Percentiles rank a stretch among this genome's conserved stretches.
These are phyloP conservation scores for Scaptomyza graminum DNA, from an alignment of 1,140 invertebrate species.

Conservation along the genomic window DNA sequence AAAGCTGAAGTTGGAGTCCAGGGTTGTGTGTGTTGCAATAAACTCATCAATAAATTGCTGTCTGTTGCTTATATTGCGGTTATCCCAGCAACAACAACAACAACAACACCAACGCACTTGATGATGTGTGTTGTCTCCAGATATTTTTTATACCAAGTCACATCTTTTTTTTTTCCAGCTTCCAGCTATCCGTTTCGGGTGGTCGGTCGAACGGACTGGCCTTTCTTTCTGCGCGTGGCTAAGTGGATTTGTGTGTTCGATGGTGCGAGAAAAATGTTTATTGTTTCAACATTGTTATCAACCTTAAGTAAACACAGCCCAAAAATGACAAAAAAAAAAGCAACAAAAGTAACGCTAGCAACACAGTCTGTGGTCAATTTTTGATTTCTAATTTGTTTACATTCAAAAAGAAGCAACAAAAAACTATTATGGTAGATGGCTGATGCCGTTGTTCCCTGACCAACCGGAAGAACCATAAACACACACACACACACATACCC, in stretches of 20 bases:
- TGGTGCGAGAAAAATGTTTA: constrained; percentile 83
- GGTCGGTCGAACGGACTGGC: constrained; percentile 30
- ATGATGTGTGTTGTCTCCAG: constrained; percentile 20
- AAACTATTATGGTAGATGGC: constrained; percentile 68
- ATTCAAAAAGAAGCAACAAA: constrained; percentile 31
- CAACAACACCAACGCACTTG: constrained; percentile 53
- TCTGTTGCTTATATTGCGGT: constrained; percentile 58
- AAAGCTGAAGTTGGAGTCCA: constrained; percentile 1
- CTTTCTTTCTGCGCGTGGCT: constrained; percentile 71
- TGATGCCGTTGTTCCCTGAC: constrained; percentile 10
- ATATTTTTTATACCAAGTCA: not conserved
- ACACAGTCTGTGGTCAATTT: constrained; percentile 57
- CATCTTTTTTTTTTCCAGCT: not conserved
- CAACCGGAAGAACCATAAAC: constrained; percentile 61
- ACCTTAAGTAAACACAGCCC: constrained; percentile 71
- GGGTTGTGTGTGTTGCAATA: constrained; percentile 66
- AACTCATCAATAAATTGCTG: constrained; percentile 84
- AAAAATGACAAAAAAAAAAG: not conserved
- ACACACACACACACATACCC: constrained; percentile 20
- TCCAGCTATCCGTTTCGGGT: constrained; percentile 4
- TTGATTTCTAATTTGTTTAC: constrained; percentile 84
- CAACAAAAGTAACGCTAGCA: no score
- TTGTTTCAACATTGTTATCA: constrained; percentile 84
- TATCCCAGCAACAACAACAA: constrained; percentile 35
- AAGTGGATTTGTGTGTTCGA: constrained; percentile 84